Evolutionary conservation across 2,113 vertebrate genomes (phyloP).

Genomic region (Carassius carassius): DNA sequence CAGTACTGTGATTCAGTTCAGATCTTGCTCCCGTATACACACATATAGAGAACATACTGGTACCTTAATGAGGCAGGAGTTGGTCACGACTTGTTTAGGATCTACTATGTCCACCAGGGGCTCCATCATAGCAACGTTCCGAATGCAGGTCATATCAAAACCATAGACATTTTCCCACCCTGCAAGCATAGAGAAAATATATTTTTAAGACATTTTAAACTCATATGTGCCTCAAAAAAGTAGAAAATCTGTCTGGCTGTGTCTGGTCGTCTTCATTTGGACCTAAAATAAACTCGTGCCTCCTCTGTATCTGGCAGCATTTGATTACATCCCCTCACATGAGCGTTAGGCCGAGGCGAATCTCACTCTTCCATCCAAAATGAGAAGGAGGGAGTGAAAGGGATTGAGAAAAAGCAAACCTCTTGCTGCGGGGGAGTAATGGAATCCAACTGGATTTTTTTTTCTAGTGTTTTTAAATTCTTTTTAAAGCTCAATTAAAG

Average conservation of each 20-base stretch:
- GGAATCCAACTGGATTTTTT: slow-evolving; percentile 57
- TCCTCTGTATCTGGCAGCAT: slow-evolving; percentile 65
- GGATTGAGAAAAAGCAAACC: slow-evolving; percentile 8
- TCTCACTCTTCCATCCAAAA: slow-evolving; percentile 53
- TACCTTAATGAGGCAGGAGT: slow-evolving; percentile 96
- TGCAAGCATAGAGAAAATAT: slow-evolving; percentile 61
- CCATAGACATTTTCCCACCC: slow-evolving; percentile 99
- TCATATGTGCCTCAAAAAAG: neutral
- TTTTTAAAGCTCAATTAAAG: neutral
- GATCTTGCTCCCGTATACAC: neutral
- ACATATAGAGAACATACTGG: slow-evolving; percentile 44
- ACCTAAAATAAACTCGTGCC: slow-evolving; percentile 63
- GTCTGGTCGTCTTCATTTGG: slow-evolving; percentile 29
- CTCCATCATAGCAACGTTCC: slow-evolving; percentile 96
- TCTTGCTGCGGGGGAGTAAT: slow-evolving; percentile 56
- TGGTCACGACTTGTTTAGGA: slow-evolving; percentile 97
- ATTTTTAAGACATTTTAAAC: neutral
- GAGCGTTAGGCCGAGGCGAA: slow-evolving; percentile 21
- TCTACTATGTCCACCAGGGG: slow-evolving; percentile 97
- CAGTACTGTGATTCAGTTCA: slow-evolving; percentile 46
- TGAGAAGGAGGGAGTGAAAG: slow-evolving; percentile 32
- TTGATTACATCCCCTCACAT: slow-evolving; percentile 44
- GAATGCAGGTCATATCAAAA: slow-evolving; percentile 98
- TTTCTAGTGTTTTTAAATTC: neutral
- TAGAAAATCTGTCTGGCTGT: slow-evolving; percentile 46